Base-by-base conservation (phyloP, 2,888 invertebrate species). In the Epiblema foenella region DNA sequence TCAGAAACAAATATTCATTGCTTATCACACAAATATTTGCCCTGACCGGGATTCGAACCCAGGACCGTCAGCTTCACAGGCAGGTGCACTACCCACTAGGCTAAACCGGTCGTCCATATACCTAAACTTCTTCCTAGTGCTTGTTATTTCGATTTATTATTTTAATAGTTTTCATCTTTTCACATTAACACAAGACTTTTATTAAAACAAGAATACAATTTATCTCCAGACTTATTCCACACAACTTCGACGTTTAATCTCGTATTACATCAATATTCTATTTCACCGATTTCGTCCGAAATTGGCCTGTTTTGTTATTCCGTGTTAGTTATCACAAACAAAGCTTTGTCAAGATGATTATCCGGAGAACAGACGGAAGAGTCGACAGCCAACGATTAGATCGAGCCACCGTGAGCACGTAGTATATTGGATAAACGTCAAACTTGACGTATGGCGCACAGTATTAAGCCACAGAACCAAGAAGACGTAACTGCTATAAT, bases 371-470 rank as follows among this genome's bases (percentile, higher is more conserved):
- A 82, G 79, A 77, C 77, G 77, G 78, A 77, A 78, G 77, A 81
- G 77, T 74, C 78, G 84, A 81, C 81, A 80, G 79, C 74, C 76
- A 75, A 77, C 86, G 89, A 90, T 91, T 87, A 88, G 86, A 89
- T 87, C 85, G 80, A 79, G 80, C 81, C 77, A 79, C 78, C 75
- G 77, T 78, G 81, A 77, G 87, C 90, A 90, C 90, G 91, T 91
- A 88, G 80, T 89, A 84, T 90, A 91, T 90, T 91, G 91, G 90
- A 89, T 91, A 88, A 88, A 86, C 85, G 91, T 91, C 90, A 90
- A 87, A 87, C 78, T 84, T 91, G 91, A 91, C 90, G 82, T 88
- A 90, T 88, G 81, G 83, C 78, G 75, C 75, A 78, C 79, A 79
- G 76, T 75, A 52, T 51, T 51, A 10, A 8, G 20, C 18, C 15